These are phyloP conservation scores for Remorina albescens DNA, from an alignment of 2,797 vertebrate genomes.

Conservation along the genomic window DNA sequence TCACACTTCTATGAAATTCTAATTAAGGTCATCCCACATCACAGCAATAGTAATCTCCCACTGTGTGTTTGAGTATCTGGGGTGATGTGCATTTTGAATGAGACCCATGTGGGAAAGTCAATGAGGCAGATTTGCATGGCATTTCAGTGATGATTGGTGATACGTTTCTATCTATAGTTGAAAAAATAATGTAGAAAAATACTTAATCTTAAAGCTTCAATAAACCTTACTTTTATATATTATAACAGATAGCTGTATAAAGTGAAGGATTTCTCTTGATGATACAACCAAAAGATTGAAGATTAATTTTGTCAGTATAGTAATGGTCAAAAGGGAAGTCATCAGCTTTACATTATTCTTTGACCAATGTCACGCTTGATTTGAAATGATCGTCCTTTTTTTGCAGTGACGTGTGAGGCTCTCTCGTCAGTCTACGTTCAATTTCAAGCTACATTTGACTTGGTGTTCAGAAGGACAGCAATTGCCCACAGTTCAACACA, in stretches of 20 bases:
- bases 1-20: slow-evolving; percentile 20
- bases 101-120: too few species aligned
- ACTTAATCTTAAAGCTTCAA: background rate
- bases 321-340: slow-evolving; percentile 6
- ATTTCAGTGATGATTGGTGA: too few species aligned
- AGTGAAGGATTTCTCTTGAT: too few species aligned
- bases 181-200: too few species aligned
- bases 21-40: slow-evolving; percentile 32
- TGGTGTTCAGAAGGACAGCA: too few species aligned
- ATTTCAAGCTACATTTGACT: slow-evolving; percentile 51
- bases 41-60: slow-evolving; percentile 21
- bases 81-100: too few species aligned
- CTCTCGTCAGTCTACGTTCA: slow-evolving; percentile 39
- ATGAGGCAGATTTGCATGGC: too few species aligned
- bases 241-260: background rate
- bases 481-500: too few species aligned
- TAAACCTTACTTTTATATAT: background rate
- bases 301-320: background rate
- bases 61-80: slow-evolving; percentile 21
- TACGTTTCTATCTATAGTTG: too few species aligned
- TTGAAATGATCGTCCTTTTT: slow-evolving; percentile 39
- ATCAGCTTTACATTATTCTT: slow-evolving; percentile 8
- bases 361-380: slow-evolving; percentile 45
- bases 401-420: slow-evolving; percentile 28
- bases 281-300: too few species aligned